Percentiles rank a stretch among this genome's conserved stretches.
These are phyloP conservation scores for Tachuris rubrigastra DNA, from an alignment of 2,113 vertebrate species.

Conservation along the genomic window DNA sequence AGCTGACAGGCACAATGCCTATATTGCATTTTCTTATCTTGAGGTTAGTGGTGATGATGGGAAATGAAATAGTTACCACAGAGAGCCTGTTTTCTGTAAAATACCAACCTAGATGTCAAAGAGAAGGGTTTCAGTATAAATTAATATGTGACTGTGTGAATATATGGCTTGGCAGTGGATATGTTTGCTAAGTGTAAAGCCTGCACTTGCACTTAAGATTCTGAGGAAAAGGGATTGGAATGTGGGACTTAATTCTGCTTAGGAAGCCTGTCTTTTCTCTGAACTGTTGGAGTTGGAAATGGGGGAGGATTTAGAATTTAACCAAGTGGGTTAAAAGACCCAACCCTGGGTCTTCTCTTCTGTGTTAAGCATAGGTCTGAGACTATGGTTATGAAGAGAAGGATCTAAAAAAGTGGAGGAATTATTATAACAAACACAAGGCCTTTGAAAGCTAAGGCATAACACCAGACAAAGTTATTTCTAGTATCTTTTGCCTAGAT, in stretches of 20 bases:
- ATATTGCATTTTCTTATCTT: not conserved
- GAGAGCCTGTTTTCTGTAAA: not conserved
- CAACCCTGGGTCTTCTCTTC: not conserved
- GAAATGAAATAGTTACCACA: not conserved
- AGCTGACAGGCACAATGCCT: not conserved
- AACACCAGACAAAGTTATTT: not conserved
- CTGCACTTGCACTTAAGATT: not conserved
- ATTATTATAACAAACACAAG: not conserved
- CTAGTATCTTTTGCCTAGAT: not conserved
- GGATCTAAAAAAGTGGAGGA: not conserved
- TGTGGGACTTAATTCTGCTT: not conserved
- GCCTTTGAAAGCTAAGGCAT: not conserved
- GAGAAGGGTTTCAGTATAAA: not conserved
- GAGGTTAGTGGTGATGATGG: not conserved
- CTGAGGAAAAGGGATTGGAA: not conserved
- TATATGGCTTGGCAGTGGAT: not conserved
- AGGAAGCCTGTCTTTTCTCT: not conserved
- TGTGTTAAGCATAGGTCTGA: not conserved
- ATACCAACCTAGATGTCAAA: not conserved
- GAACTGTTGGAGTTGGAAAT: not conserved
- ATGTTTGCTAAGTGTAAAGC: not conserved
- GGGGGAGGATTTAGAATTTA: not conserved
- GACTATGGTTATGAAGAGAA: not conserved
- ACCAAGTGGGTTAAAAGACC: not conserved
- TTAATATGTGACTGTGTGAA: not conserved